phyloP scores from a whole-genome alignment of 2,113 vertebrate species.

The Mirza zaza region DNA sequence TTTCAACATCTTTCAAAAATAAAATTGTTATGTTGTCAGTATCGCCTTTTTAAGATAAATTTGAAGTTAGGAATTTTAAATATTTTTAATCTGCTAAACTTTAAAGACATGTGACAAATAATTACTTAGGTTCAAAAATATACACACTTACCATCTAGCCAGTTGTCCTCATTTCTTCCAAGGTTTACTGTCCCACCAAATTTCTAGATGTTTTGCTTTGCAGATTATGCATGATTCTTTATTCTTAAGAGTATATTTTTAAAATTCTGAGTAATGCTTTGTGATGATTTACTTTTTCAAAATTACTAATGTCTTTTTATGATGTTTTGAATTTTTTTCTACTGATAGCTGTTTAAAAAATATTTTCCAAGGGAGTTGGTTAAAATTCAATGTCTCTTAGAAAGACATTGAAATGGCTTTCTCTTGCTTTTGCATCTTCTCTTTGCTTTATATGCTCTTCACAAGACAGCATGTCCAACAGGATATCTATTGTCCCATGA shows the following conservation, averaged over 20 bases:
- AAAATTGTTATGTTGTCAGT: not conserved
- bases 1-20: slow-evolving; percentile 32
- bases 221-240: not conserved
- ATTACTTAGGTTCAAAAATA: slow-evolving; percentile 15
- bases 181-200: not conserved
- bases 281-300: not conserved
- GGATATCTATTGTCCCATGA: not conserved
- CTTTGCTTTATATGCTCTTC: not conserved
- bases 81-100: slow-evolving; percentile 15
- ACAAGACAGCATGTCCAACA: not conserved
- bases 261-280: not conserved
- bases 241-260: slow-evolving; percentile 52
- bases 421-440: slow-evolving; percentile 26
- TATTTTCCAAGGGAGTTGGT: not conserved
- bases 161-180: not conserved
- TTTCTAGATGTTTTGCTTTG: slow-evolving; percentile 15
- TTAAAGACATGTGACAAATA: not conserved
- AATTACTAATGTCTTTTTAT: not conserved
- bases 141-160: not conserved
- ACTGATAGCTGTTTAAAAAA: not conserved
- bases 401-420: slow-evolving; percentile 17
- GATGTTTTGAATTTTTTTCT: not conserved
- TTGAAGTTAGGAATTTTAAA: slow-evolving; percentile 38
- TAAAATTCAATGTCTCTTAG: not conserved
- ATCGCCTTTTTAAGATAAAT: not conserved